Percentiles rank a stretch among this genome's conserved stretches.
Evolutionary conservation across 2,113 vertebrate genomes (phyloP).

Genomic region (Regulus satrapa): DNA sequence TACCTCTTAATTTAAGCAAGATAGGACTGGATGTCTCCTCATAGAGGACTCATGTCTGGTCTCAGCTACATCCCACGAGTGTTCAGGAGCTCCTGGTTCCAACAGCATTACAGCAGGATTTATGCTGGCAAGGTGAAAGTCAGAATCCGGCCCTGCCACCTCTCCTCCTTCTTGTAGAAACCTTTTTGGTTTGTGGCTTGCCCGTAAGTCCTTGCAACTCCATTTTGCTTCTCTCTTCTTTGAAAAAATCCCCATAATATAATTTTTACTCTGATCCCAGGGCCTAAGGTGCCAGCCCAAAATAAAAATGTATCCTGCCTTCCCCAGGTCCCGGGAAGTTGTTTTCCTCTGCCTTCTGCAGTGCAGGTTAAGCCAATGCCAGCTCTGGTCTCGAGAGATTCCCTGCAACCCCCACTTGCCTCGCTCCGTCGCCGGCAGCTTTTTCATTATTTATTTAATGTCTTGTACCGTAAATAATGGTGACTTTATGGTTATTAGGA

Average conservation of each 20-base stretch:
- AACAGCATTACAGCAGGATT: background rate
- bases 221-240: background rate
- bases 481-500: conserved; percentile 99
- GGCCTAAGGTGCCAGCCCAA: background rate
- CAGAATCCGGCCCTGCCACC: background rate
- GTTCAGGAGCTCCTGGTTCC: background rate
- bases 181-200: background rate
- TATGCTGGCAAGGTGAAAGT: rapidly evolving
- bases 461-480: conserved; percentile 99
- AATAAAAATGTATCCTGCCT: conserved; percentile 25
- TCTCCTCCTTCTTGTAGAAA: background rate
- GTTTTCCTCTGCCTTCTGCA: conserved; percentile 29
- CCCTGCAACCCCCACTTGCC: conserved; percentile 69
- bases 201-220: background rate
- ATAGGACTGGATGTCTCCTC: background rate
- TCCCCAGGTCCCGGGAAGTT: background rate
- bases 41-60: background rate
- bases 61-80: rapidly evolving
- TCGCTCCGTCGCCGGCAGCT: conserved; percentile 69
- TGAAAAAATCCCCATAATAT: background rate
- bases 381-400: conserved; percentile 61
- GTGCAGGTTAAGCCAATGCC: conserved; percentile 60
- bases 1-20: background rate
- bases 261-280: background rate
- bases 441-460: conserved; percentile 93